Evolutionary conservation across 2,113 vertebrate genomes (phyloP).

Genomic region (Trematocara marginatum): DNA sequence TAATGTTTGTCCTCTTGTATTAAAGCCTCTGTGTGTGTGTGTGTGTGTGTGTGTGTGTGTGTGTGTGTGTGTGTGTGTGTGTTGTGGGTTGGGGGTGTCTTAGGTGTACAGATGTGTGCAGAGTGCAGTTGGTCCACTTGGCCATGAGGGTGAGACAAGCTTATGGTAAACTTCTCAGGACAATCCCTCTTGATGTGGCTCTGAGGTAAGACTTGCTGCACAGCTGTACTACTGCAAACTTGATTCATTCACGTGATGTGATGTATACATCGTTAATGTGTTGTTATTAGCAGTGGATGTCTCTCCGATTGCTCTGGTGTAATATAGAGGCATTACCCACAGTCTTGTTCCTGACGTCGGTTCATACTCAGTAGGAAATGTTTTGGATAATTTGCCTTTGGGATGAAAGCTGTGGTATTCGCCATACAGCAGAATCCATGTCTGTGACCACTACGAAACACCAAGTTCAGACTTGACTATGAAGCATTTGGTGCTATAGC

Average conservation of each 20-base stretch:
- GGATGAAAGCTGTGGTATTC: background rate
- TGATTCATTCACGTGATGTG: background rate
- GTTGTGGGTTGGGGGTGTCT: background rate
- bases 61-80: background rate
- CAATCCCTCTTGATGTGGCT: slow-evolving; percentile 86
- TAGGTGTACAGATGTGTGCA: slow-evolving; percentile 93
- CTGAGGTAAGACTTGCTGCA: slow-evolving; percentile 76
- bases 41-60: background rate
- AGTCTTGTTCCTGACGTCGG: background rate
- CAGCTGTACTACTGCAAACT: background rate
- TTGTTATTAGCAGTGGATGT: rapidly evolving
- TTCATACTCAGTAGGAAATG: background rate
- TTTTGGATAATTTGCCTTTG: rapidly evolving
- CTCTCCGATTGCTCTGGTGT: no score
- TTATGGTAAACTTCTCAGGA: slow-evolving; percentile 90
- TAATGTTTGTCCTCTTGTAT: background rate
- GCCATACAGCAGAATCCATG: rapidly evolving
- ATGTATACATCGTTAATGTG: background rate
- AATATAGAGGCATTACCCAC: background rate
- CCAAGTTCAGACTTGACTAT: background rate
- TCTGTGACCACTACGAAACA: background rate
- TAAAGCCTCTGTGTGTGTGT: background rate
- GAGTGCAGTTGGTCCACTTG: slow-evolving; percentile 90
- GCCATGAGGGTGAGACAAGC: slow-evolving; percentile 87
- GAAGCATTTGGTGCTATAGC: background rate